Evolutionary conservation across 2,797 vertebrate species (phyloP).

Genomic region (Anomalospiza imberbis): DNA sequence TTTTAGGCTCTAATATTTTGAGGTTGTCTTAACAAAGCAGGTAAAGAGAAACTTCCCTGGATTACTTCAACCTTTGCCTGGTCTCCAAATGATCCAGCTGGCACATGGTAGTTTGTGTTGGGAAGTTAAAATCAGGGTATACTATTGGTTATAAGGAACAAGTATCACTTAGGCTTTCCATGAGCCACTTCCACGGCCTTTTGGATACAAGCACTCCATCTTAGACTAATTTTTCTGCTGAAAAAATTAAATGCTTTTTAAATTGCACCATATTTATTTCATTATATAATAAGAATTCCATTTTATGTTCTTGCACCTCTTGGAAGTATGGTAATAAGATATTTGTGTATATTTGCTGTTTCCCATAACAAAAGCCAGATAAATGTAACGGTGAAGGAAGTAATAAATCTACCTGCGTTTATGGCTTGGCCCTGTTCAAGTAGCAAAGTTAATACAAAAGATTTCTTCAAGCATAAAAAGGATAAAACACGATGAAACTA

Average conservation of each 20-base stretch:
- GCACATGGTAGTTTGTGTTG: background rate
- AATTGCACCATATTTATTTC: constrained; percentile 52
- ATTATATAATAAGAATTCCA: constrained; percentile 12
- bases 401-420: constrained; percentile 31
- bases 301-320: background rate
- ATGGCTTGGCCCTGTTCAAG: background rate
- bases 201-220: background rate
- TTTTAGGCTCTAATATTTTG: background rate
- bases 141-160: background rate
- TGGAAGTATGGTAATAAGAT: background rate
- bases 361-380: background rate
- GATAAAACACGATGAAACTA: background rate
- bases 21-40: background rate
- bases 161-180: background rate
- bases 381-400: background rate
- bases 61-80: background rate
- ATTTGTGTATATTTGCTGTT: constrained; percentile 14
- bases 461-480: constrained; percentile 38
- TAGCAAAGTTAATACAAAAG: background rate
- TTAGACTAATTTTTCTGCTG: constrained; percentile 16
- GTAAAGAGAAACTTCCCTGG: background rate
- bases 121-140: background rate
- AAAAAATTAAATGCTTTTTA: constrained; percentile 52
- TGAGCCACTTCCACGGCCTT: accelerated
- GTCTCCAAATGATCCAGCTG: background rate